Conservation (phyloP, 2,113 vertebrate genomes). For the Macquaria ambigua region DNA sequence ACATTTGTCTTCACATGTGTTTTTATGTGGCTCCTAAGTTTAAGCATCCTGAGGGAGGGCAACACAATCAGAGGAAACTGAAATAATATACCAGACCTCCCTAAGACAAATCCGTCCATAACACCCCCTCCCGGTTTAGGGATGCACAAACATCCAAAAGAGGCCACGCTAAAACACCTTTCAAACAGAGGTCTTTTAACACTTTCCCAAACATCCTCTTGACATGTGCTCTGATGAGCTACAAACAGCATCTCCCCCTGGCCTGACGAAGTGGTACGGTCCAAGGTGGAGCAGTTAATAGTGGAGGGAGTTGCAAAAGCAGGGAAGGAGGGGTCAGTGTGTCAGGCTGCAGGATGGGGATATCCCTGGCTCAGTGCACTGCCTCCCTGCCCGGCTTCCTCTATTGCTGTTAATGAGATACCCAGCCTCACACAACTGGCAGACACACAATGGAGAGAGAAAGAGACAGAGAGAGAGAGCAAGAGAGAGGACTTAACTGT, state of each 20-base stretch:
- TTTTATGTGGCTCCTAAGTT: slow-evolving; percentile 53
- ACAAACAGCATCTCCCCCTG: slow-evolving; percentile 15
- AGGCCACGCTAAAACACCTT: slow-evolving; percentile 21
- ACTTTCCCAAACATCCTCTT: slow-evolving; percentile 47
- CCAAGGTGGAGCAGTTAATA: slow-evolving; percentile 61
- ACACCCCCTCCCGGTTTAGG: slow-evolving; percentile 41
- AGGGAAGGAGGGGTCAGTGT: slow-evolving; percentile 63
- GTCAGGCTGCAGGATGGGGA: slow-evolving; percentile 72
- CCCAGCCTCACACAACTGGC: slow-evolving; percentile 54
- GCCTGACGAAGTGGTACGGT: slow-evolving; percentile 37
- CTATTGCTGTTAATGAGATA: slow-evolving; percentile 66
- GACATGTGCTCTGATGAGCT: slow-evolving; percentile 15
- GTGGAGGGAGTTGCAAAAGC: slow-evolving; percentile 46
- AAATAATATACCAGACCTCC: slow-evolving; percentile 48
- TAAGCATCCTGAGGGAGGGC: slow-evolving; percentile 63
- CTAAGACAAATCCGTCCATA: slow-evolving; percentile 45
- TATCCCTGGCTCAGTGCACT: slow-evolving; percentile 63
- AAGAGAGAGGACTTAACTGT: slow-evolving; percentile 21
- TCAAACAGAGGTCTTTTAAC: slow-evolving; percentile 14
- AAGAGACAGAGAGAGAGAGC: neutral
- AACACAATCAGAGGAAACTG: slow-evolving; percentile 81
- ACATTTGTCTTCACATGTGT: slow-evolving; percentile 61
- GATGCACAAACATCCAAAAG: neutral
- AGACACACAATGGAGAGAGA: slow-evolving; percentile 31
- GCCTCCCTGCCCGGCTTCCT: slow-evolving; percentile 49